These are phyloP conservation scores for Fulmarus glacialis DNA, from an alignment of 2,113 vertebrate species.

Conservation along the genomic window DNA sequence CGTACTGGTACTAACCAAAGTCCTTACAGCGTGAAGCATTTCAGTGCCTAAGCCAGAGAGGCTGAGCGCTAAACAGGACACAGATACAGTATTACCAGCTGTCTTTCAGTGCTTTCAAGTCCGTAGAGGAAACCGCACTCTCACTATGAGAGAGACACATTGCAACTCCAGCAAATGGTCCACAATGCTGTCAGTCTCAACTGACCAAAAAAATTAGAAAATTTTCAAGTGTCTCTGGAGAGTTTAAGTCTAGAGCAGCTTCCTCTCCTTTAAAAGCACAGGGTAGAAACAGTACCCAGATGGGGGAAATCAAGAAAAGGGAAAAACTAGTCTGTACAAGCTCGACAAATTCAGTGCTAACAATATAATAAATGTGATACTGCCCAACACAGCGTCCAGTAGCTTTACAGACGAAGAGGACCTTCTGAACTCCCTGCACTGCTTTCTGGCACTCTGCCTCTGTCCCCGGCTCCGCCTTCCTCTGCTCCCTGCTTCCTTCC, in stretches of 20 bases:
- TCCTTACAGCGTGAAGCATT: not conserved
- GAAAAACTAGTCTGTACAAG: not conserved
- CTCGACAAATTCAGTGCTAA: not conserved
- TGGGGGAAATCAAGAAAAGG: not conserved
- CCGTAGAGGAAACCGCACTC: not conserved
- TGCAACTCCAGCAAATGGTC: not conserved
- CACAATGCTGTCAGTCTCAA: not conserved
- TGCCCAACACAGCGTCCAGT: not conserved
- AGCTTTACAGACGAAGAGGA: not conserved
- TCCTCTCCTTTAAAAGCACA: not conserved
- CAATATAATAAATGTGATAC: not conserved
- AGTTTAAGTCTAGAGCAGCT: not conserved
- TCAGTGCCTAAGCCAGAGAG: not conserved
- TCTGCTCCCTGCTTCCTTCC: slow-evolving; percentile 40
- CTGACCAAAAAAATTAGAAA: not conserved
- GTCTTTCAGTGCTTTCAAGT: not conserved
- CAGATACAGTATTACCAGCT: not conserved
- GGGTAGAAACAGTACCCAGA: not conserved
- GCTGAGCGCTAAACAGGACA: not conserved
- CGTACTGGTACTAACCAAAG: not conserved
- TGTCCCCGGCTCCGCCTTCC: not conserved
- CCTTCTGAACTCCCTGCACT: slow-evolving; percentile 48
- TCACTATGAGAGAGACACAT: not conserved
- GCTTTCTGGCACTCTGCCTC: slow-evolving; percentile 11
- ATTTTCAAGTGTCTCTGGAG: not conserved